A percentile compares a stretch with the other conserved stretches of the same genome.
Conservation (phyloP, 2,888 invertebrate genomes). For the Lasius platythorax region DNA sequence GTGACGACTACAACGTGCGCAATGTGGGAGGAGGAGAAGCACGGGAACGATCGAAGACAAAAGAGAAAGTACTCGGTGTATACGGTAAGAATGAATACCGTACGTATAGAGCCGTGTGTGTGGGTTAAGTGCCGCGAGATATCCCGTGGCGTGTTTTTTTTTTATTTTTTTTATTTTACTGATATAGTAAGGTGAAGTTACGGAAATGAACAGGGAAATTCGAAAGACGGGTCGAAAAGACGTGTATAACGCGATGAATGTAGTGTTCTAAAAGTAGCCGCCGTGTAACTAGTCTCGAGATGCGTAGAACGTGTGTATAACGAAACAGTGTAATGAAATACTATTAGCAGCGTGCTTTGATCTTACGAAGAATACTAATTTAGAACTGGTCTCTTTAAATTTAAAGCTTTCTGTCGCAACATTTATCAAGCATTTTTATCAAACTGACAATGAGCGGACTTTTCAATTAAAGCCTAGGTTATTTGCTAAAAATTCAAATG, state of each 20-base stretch:
- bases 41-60: constrained; percentile 33
- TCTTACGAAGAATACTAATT: constrained; percentile 32
- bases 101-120: neutral
- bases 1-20: constrained; percentile 27
- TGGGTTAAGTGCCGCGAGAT: neutral
- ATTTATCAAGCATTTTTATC: constrained; percentile 19
- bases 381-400: constrained; percentile 18
- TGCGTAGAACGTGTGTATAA: constrained; percentile 5
- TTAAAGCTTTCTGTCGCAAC: constrained; percentile 30
- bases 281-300: constrained; percentile 28
- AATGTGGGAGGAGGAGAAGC: constrained; percentile 21
- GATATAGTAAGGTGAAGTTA: neutral
- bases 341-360: constrained; percentile 32
- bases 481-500: constrained; percentile 17
- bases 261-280: constrained; percentile 34
- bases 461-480: constrained; percentile 1
- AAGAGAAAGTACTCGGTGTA: constrained; percentile 41
- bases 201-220: constrained; percentile 1
- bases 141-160: neutral
- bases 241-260: constrained; percentile 4
- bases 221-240: constrained; percentile 17
- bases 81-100: constrained; percentile 54
- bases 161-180: neutral
- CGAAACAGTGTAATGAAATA: constrained; percentile 36
- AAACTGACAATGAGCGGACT: neutral